Conservation (phyloP, 2,797 vertebrate genomes). For the Thripadectes ignobilis region DNA sequence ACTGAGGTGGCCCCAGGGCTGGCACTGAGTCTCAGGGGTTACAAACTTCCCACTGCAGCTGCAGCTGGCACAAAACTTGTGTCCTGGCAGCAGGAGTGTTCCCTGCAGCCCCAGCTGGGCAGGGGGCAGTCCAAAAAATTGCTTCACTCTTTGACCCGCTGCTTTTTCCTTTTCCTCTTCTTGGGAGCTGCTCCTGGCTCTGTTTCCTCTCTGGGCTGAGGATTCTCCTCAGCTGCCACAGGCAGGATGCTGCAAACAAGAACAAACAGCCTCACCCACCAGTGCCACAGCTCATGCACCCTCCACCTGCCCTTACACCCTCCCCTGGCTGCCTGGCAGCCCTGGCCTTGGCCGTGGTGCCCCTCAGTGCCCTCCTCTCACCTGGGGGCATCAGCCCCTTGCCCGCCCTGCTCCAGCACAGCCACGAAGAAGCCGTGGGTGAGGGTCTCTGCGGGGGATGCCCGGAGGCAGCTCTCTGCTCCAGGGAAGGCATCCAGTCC, state of each 20-base stretch:
- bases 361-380: neutral
- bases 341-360: neutral
- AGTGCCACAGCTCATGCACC: neutral
- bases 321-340: neutral
- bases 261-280: neutral
- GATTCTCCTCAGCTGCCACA: neutral
- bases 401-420: constrained; percentile 76
- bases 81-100: neutral
- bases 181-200: neutral
- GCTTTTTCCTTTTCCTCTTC: constrained; percentile 42
- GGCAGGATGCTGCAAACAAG: neutral
- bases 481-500: constrained; percentile 79
- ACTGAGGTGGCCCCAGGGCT: neutral
- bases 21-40: accelerated
- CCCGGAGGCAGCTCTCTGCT: constrained; percentile 85
- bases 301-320: too few species aligned
- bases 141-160: neutral
- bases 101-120: neutral
- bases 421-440: constrained; percentile 94
- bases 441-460: constrained; percentile 80
- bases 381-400: neutral
- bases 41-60: neutral
- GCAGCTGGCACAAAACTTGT: neutral
- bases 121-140: neutral
- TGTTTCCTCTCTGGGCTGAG: accelerated